Conservation (phyloP, 2,113 vertebrate genomes). For the Baryphthengus martii region DNA sequence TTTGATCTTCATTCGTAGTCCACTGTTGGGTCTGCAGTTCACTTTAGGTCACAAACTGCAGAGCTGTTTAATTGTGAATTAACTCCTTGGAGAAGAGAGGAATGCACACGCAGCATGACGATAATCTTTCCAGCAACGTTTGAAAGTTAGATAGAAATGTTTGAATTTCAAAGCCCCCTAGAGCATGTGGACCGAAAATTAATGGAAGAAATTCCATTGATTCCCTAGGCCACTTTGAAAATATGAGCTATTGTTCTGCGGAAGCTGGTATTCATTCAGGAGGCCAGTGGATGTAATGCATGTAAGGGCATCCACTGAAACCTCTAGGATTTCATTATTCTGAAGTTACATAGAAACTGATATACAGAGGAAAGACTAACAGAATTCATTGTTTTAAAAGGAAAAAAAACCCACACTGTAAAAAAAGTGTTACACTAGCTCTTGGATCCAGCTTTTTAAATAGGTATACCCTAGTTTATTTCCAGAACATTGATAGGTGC, state of each 20-base stretch:
- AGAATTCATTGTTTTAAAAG: neutral
- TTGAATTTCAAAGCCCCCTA: neutral
- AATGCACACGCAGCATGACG: rapidly evolving
- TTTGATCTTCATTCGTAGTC: neutral
- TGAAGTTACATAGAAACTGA: neutral
- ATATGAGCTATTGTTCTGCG: neutral
- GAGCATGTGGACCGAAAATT: neutral
- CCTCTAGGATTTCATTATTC: neutral
- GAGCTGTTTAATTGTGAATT: neutral
- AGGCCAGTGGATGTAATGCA: neutral
- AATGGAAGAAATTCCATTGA: neutral
- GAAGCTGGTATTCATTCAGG: neutral
- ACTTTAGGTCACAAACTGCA: neutral
- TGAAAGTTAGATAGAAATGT: neutral
- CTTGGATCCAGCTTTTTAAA: neutral
- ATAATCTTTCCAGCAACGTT: neutral
- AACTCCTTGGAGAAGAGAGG: neutral
- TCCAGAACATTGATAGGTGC: neutral
- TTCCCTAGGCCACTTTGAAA: neutral
- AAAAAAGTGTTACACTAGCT: neutral
- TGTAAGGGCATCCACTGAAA: neutral
- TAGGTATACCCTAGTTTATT: neutral
- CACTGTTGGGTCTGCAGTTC: neutral
- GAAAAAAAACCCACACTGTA: neutral
- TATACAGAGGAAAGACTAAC: neutral